These are phyloP conservation scores for Melanerpes aurifrons DNA, from an alignment of 2,113 vertebrate genomes.

Conservation along the genomic window DNA sequence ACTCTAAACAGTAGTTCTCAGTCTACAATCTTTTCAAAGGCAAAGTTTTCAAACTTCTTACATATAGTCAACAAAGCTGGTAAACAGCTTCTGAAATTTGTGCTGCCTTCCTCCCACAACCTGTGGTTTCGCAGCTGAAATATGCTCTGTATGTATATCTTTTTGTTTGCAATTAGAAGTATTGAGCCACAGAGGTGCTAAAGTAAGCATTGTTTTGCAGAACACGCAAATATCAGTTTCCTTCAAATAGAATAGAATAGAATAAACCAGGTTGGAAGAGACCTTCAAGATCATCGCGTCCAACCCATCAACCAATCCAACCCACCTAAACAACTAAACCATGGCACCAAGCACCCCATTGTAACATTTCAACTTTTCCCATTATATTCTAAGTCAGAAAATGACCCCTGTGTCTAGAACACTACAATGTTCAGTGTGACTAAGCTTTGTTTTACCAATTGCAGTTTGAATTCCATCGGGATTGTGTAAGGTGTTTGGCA, in stretches of 20 bases:
- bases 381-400: not conserved
- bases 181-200: not conserved
- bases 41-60: not conserved
- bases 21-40: not conserved
- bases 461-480: slow-evolving; percentile 19
- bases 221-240: not conserved
- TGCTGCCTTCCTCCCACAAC: not conserved
- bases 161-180: not conserved
- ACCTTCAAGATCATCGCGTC: no score
- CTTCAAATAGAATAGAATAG: no score
- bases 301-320: no score
- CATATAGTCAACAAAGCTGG: not conserved
- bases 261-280: no score
- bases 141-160: not conserved
- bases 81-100: not conserved
- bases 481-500: slow-evolving; percentile 33
- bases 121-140: not conserved
- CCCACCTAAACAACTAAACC: no score
- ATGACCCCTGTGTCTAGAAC: not conserved
- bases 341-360: no score
- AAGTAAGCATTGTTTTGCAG: not conserved
- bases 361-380: not conserved
- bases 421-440: not conserved
- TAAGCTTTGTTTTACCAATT: not conserved
- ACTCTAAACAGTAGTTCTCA: not conserved